Percentiles rank a stretch among this genome's conserved stretches.
These are phyloP conservation scores for Astreopora myriophthalma DNA, from an alignment of 64 coral and sea anemone species.

Conservation along the genomic window DNA sequence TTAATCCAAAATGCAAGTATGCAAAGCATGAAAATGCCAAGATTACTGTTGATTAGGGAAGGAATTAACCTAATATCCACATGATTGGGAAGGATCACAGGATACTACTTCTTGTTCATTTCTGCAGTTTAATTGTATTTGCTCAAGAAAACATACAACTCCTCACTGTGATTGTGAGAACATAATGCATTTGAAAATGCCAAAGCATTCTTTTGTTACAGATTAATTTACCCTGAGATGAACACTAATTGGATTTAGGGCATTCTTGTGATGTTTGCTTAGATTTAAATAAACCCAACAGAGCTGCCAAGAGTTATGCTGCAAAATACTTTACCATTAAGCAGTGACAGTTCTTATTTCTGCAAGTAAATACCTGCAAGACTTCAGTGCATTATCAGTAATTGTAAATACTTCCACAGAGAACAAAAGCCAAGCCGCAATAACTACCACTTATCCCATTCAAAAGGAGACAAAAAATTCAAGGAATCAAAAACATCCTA, in stretches of 20 bases:
- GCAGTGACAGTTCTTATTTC: background rate
- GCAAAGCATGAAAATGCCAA: background rate
- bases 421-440: background rate
- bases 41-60: background rate
- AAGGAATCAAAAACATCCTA: slow-evolving; percentile 20
- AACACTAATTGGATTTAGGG: background rate
- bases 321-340: background rate
- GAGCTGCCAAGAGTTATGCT: background rate
- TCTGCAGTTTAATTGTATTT: background rate
- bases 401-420: background rate
- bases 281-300: background rate
- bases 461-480: slow-evolving; percentile 12
- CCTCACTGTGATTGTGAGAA: background rate
- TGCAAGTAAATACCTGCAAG: background rate
- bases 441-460: slow-evolving; percentile 36
- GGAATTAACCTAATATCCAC: background rate
- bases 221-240: slow-evolving; percentile 5
- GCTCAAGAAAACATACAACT: background rate
- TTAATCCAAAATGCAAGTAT: background rate
- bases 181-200: background rate
- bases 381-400: background rate
- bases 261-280: slow-evolving; percentile 24
- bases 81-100: background rate
- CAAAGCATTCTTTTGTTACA: slow-evolving; percentile 1
- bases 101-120: background rate